phyloP scores from a whole-genome alignment of 2,113 vertebrate species.

The Prionailurus bengalensis region DNA sequence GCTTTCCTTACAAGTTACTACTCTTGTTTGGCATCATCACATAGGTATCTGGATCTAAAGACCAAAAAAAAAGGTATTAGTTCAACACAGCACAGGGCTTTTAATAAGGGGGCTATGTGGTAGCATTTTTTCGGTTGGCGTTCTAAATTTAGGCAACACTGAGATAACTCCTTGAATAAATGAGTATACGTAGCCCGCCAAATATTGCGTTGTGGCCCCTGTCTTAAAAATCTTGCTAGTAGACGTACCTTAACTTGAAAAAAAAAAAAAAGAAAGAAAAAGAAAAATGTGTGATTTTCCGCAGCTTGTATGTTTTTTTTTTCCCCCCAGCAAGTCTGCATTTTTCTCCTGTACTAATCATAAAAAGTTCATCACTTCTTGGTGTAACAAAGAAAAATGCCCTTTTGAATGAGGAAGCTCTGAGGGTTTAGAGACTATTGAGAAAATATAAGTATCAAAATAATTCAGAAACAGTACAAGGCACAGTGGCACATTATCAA shows the following conservation, averaged over 20 bases:
- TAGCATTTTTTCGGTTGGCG: neutral
- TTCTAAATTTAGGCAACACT: constrained; percentile 14
- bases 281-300: constrained; percentile 62
- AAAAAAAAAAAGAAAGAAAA: constrained; percentile 20
- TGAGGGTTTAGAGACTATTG: constrained; percentile 86
- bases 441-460: constrained; percentile 90
- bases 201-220: neutral
- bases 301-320: constrained; percentile 25
- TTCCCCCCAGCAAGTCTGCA: constrained; percentile 38
- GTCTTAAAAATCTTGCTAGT: constrained; percentile 51
- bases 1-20: constrained; percentile 72
- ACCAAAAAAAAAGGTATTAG: constrained; percentile 36
- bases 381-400: constrained; percentile 83
- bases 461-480: constrained; percentile 92
- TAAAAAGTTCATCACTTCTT: constrained; percentile 84
- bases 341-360: constrained; percentile 69
- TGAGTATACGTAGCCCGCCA: neutral
- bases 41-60: constrained; percentile 43
- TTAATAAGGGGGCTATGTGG: neutral
- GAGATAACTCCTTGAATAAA: constrained; percentile 59
- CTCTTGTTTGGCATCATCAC: constrained; percentile 49
- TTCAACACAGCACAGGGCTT: constrained; percentile 48
- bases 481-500: constrained; percentile 93
- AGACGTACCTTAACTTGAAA: neutral
- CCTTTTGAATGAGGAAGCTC: constrained; percentile 83